These are phyloP conservation scores for Tenthredo scrophulariae DNA, from an alignment of 2,888 invertebrate genomes.

Conservation along the genomic window DNA sequence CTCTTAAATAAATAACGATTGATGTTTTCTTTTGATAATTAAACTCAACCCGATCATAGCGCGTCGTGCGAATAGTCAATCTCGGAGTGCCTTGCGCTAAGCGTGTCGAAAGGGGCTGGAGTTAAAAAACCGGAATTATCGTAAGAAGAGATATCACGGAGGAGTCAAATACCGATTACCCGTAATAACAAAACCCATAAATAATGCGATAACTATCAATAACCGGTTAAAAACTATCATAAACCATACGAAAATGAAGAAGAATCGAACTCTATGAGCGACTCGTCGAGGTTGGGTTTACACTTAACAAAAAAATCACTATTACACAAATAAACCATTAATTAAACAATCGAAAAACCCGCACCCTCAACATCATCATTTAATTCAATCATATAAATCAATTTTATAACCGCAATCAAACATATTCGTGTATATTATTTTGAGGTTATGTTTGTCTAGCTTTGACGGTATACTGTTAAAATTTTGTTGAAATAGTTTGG, in stretches of 20 bases:
- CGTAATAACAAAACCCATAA: not conserved
- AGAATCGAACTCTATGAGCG: conserved; percentile 48
- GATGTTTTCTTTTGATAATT: conserved; percentile 14
- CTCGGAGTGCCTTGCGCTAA: conserved; percentile 63
- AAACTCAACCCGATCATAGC: conserved; percentile 34
- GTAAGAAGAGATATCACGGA: conserved; percentile 5
- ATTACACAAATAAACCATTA: conserved; percentile 41
- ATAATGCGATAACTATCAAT: not conserved
- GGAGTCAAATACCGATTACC: not conserved
- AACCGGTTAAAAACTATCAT: not conserved
- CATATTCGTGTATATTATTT: conserved; percentile 1
- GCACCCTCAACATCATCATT: not conserved
- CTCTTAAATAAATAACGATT: not conserved
- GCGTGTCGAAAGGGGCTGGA: conserved; percentile 58
- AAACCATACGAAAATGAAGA: conserved; percentile 40
- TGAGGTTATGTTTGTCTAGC: conserved; percentile 53
- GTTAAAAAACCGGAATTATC: conserved; percentile 48
- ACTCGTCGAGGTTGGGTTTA: conserved; percentile 54
- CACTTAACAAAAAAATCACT: conserved; percentile 24
- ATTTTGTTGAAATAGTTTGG: not conserved
- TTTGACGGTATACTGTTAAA: conserved; percentile 41
- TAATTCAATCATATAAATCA: not conserved
- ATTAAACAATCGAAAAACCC: not conserved
- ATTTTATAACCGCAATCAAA: not conserved
- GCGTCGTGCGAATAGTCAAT: conserved; percentile 60